Conservation (phyloP, 1,140 invertebrate genomes). For the Panonychus citri region DNA sequence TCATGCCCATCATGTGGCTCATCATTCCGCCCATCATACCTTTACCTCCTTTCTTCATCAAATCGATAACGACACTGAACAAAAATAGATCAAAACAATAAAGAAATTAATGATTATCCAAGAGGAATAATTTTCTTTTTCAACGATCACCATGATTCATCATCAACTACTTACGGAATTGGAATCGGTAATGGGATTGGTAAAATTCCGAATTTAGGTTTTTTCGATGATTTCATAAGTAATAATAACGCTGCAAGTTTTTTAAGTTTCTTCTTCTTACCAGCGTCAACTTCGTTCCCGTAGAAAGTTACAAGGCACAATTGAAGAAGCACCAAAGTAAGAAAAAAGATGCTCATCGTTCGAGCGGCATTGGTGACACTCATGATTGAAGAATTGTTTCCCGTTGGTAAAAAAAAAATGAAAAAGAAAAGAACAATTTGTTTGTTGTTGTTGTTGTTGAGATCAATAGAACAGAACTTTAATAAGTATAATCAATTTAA, state of each 20-base stretch:
- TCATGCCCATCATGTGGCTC: neutral
- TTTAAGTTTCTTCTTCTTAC: constrained; percentile 6
- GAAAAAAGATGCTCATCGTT: neutral
- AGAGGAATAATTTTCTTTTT: no score
- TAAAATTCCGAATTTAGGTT: constrained; percentile 7
- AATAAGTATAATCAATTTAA: no score
- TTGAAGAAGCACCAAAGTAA: neutral
- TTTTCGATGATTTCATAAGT: constrained; percentile 3
- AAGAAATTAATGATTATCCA: no score
- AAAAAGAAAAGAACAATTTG: no score
- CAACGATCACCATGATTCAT: no score
- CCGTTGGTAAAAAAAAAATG: no score
- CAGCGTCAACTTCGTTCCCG: neutral
- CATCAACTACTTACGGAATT: neutral
- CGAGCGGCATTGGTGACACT: neutral
- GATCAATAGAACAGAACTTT: no score
- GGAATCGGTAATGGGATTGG: constrained; percentile 6
- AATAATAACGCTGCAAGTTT: neutral
- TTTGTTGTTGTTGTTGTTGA: no score
- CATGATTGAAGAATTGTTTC: neutral
- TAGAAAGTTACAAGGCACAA: neutral
- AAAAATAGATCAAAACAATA: neutral
- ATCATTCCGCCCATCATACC: neutral
- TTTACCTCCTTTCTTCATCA: neutral
- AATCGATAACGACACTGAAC: neutral